These are phyloP conservation scores for Palythoa caribaeorum DNA, from an alignment of 92 coral and sea anemone genomes.

Conservation along the genomic window DNA sequence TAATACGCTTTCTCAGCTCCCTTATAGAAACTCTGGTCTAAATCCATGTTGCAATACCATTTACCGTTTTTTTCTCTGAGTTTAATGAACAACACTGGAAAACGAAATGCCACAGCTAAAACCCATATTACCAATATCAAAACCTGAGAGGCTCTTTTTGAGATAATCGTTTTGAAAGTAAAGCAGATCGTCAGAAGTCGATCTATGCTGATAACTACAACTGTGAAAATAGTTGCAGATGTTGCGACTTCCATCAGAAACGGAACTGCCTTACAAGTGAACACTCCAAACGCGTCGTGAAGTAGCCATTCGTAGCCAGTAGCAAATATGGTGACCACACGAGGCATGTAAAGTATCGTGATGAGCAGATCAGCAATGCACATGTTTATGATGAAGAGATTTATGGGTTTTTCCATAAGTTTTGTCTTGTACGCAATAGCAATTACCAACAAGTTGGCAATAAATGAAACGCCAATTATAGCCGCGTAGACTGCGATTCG, in stretches of 20 bases:
- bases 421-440: neutral
- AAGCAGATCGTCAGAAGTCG: slow-evolving; percentile 21
- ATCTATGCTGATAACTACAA: slow-evolving; percentile 28
- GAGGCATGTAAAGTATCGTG: slow-evolving; percentile 34
- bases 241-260: slow-evolving; percentile 24
- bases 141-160: neutral
- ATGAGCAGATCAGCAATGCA: slow-evolving; percentile 40
- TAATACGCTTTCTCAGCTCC: slow-evolving; percentile 63
- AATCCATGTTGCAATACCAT: slow-evolving; percentile 44
- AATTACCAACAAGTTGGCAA: slow-evolving; percentile 5
- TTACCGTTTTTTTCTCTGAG: slow-evolving; percentile 27
- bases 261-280: slow-evolving; percentile 39
- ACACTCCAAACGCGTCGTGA: slow-evolving; percentile 5
- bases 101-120: slow-evolving; percentile 53
- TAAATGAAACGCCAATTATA: slow-evolving; percentile 22
- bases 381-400: slow-evolving; percentile 36
- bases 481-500: slow-evolving; percentile 15
- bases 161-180: slow-evolving; percentile 5
- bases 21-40: slow-evolving; percentile 47
- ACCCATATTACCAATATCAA: slow-evolving; percentile 54
- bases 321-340: slow-evolving; percentile 22
- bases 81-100: slow-evolving; percentile 52
- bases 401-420: neutral
- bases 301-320: slow-evolving; percentile 12
- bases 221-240: slow-evolving; percentile 33